phyloP scores from a whole-genome alignment of 2,888 invertebrate genomes.

The Tanytarsus gracilentus region DNA sequence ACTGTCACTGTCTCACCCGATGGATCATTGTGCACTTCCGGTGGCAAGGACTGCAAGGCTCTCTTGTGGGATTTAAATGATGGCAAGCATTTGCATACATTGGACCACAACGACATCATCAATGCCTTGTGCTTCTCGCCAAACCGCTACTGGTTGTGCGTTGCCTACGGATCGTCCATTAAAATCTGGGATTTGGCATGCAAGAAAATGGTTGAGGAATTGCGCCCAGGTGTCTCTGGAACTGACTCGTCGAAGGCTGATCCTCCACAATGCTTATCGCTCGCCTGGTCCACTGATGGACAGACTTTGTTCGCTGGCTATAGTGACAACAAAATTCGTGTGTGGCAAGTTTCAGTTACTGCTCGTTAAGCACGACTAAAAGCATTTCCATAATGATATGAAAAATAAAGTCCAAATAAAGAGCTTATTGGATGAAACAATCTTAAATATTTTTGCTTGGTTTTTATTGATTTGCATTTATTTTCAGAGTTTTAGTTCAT shows the following conservation, averaged over 20 bases:
- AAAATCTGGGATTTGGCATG: slow-evolving; percentile 99
- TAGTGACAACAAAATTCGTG: slow-evolving; percentile 87
- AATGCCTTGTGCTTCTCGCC: slow-evolving; percentile 98
- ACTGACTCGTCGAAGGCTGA: slow-evolving; percentile 68
- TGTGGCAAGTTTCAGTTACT: slow-evolving; percentile 89
- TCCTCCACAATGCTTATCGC: slow-evolving; percentile 90
- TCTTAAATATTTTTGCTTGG: too few species aligned
- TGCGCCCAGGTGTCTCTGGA: slow-evolving; percentile 88
- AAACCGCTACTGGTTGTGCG: slow-evolving; percentile 99
- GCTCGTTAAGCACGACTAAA: too few species aligned
- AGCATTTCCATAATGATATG: too few species aligned
- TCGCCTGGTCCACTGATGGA: slow-evolving; percentile 99
- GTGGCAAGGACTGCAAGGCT: slow-evolving; percentile 99
- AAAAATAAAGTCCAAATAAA: too few species aligned
- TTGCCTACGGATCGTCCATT: slow-evolving; percentile 95
- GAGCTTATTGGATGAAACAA: too few species aligned
- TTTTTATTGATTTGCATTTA: too few species aligned
- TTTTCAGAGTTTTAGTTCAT: too few species aligned
- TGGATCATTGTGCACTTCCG: slow-evolving; percentile 98
- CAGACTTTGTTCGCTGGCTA: slow-evolving; percentile 98
- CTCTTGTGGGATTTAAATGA: slow-evolving; percentile 99
- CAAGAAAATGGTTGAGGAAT: slow-evolving; percentile 98
- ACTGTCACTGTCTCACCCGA: slow-evolving; percentile 98
- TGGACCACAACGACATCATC: slow-evolving; percentile 97
- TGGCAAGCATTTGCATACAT: slow-evolving; percentile 96